These are phyloP conservation scores for Carassius gibelio DNA, from an alignment of 2,113 vertebrate genomes.

Conservation along the genomic window DNA sequence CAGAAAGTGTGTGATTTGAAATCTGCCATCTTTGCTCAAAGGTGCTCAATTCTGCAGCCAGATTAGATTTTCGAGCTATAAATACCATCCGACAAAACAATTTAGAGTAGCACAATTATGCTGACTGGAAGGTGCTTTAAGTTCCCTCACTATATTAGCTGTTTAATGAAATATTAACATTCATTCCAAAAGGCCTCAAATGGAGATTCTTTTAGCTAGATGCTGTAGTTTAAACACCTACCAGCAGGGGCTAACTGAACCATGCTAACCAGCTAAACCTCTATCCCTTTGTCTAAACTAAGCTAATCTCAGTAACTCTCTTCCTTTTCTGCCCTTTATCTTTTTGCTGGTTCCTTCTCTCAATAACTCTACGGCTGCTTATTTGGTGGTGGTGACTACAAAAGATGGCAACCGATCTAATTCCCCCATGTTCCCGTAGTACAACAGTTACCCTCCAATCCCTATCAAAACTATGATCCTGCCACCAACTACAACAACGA, in stretches of 20 bases:
- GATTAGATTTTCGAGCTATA: no score
- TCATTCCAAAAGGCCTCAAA: no score
- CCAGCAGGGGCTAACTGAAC: background rate
- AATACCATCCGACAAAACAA: no score
- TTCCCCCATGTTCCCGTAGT: conserved; percentile 79
- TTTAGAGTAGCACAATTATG: background rate
- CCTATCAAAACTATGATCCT: conserved; percentile 83
- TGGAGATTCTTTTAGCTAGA: background rate
- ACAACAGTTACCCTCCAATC: conserved; percentile 81
- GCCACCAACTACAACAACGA: conserved; percentile 71
- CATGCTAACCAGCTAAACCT: background rate
- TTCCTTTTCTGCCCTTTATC: conserved; percentile 59
- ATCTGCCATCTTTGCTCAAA: background rate
- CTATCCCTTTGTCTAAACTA: background rate
- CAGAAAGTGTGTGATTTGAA: background rate
- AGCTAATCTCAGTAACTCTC: conserved; percentile 6
- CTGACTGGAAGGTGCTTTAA: background rate
- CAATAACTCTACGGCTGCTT: conserved; percentile 44
- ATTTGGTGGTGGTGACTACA: conserved; percentile 65
- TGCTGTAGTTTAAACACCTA: background rate
- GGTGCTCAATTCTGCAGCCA: background rate
- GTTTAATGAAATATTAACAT: background rate
- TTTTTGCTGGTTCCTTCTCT: conserved; percentile 45
- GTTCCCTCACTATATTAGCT: background rate
- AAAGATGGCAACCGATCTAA: conserved; percentile 70